phyloP scores from a whole-genome alignment of 2,797 vertebrate species.

The Molossus alvarezi region DNA sequence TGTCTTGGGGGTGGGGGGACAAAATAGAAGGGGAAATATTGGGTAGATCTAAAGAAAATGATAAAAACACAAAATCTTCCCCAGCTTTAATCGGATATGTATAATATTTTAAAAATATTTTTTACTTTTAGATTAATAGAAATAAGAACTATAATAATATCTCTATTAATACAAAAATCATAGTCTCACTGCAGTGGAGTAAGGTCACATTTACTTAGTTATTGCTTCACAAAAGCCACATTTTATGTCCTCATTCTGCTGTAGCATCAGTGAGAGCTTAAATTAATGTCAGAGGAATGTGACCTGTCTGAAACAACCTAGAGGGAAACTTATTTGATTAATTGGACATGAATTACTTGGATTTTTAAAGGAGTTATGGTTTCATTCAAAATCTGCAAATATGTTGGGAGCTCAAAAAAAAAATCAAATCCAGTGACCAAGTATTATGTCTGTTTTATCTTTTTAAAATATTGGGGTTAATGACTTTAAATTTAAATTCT shows the following conservation, averaged over 20 bases:
- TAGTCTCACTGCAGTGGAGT: not conserved
- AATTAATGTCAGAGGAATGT: conserved; percentile 55
- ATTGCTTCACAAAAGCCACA: not conserved
- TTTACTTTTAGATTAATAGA: not conserved
- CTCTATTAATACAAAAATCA: not conserved
- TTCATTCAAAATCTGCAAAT: conserved; percentile 67
- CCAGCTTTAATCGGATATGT: not conserved
- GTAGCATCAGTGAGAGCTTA: conserved; percentile 19
- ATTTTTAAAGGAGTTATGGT: conserved; percentile 63
- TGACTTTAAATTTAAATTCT: conserved; percentile 84
- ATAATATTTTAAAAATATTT: not conserved
- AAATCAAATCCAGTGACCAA: conserved; percentile 56
- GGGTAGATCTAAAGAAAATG: not conserved
- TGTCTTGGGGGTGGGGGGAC: not conserved
- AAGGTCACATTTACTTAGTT: not conserved
- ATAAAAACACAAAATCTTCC: not conserved
- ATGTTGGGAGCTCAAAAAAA: conserved; percentile 2
- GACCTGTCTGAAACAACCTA: conserved; percentile 39
- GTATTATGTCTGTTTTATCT: conserved; percentile 83
- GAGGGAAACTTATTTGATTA: conserved; percentile 45
- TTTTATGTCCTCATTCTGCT: not conserved
- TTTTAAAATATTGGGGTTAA: conserved; percentile 83
- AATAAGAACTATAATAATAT: not conserved
- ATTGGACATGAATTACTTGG: conserved; percentile 33
- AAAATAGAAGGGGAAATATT: not conserved